These are phyloP conservation scores for Gryllus longicercus DNA, from an alignment of 2,888 invertebrate species.

Conservation along the genomic window DNA sequence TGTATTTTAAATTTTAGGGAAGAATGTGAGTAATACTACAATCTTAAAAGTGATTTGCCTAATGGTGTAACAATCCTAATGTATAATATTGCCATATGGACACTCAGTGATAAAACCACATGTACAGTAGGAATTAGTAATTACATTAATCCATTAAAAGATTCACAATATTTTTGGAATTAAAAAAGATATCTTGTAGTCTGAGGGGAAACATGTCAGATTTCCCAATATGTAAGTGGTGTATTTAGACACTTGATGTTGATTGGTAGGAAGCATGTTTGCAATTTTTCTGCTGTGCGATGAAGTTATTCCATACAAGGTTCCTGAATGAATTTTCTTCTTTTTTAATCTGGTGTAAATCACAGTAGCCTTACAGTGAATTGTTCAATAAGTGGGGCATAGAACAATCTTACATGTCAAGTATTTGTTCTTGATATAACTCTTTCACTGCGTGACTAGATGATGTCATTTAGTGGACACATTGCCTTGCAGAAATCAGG, in stretches of 20 bases:
- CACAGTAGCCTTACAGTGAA: background rate
- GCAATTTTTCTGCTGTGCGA: background rate
- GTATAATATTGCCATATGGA: constrained; percentile 27
- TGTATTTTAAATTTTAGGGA: constrained; percentile 24
- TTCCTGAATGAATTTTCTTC: constrained; percentile 7
- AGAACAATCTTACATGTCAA: background rate
- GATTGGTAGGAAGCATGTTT: constrained; percentile 17
- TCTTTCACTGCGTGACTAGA: background rate
- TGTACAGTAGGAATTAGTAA: constrained; percentile 25
- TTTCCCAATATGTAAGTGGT: background rate
- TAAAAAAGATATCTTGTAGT: constrained; percentile 27
- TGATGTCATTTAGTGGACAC: background rate
- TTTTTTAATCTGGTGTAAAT: background rate
- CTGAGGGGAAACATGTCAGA: background rate
- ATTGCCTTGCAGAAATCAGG: background rate
- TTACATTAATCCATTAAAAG: constrained; percentile 26
- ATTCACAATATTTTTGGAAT: constrained; percentile 36
- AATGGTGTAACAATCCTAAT: constrained; percentile 27
- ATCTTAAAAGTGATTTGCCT: constrained; percentile 22
- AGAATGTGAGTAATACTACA: background rate
- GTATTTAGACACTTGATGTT: constrained; percentile 11
- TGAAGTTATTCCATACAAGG: constrained; percentile 17
- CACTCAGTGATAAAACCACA: constrained; percentile 27
- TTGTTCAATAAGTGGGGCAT: background rate
- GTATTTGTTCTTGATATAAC: background rate